A percentile compares a stretch with the other conserved stretches of the same genome.
Evolutionary conservation across 2,797 vertebrate genomes (phyloP).

Genomic region (Podarcis lilfordi): DNA sequence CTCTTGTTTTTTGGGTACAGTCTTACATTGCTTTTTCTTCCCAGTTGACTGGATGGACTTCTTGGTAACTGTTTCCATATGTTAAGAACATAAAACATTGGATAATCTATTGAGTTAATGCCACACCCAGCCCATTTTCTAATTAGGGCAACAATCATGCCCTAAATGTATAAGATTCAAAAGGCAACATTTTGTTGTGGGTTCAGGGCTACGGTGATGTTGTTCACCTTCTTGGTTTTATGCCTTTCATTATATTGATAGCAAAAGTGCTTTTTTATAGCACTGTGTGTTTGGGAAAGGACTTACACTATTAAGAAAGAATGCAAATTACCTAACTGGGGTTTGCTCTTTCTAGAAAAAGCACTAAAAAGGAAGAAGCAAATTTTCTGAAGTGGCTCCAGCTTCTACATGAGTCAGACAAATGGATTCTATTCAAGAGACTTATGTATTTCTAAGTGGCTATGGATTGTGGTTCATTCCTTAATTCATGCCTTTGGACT

Average conservation of each 20-base stretch:
- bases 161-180: conserved; percentile 38
- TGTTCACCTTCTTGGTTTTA: conserved; percentile 31
- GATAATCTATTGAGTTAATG: conserved; percentile 43
- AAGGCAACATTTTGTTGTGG: conserved; percentile 34
- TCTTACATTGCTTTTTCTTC: conserved; percentile 62
- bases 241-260: conserved; percentile 19
- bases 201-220: conserved; percentile 43
- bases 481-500: conserved; percentile 61
- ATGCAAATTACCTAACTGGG: conserved; percentile 32
- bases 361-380: conserved; percentile 50
- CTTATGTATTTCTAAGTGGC: conserved; percentile 65
- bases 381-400: conserved; percentile 64
- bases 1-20: conserved; percentile 67
- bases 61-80: conserved; percentile 69
- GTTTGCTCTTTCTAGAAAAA: conserved; percentile 56
- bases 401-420: conserved; percentile 61
- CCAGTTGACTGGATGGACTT: conserved; percentile 36
- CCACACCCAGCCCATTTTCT: conserved; percentile 57
- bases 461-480: conserved; percentile 64
- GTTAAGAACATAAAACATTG: conserved; percentile 53
- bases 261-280: conserved; percentile 40
- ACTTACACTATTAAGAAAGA: conserved; percentile 45
- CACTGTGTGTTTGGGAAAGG: not conserved
- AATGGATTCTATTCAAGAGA: conserved; percentile 64
- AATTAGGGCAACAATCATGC: conserved; percentile 43